Evolutionary conservation across 1,140 invertebrate genomes (phyloP), one percentile per base, ranked within the genome.

Genomic region (Cotesia chilonis): DNA sequence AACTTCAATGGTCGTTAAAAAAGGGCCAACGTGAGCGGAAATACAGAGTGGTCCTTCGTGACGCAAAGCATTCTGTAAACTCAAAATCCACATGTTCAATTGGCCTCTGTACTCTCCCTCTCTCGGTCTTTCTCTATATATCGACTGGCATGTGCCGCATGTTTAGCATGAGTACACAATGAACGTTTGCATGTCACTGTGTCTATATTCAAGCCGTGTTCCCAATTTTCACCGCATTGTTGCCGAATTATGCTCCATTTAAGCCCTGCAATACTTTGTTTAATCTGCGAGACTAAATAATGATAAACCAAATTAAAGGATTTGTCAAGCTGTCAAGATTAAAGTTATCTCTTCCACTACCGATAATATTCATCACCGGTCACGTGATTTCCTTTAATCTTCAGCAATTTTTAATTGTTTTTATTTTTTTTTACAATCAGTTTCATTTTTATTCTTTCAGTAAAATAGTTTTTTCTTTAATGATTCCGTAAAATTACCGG

Each of bases 81-180:
- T 41, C 12, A 54, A 68, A 68, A 55, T 41, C 52, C 66, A 51
- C 52, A 68, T 55, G 66, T 68, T 68, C 41, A 20, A 68, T 68
- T 12, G 10, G 14, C 66, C n/a, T 68, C 41, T 47, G 41, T 47
- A 47, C 28, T 28, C 28, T 28, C 1, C 28, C 28, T 28, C 28
- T 28, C 28, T 28, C 28, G 1, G 28, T 28, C 28, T 28, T 2
- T 47, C 6, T 6, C 6, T 47, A 35, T 51, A 68, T 68, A 68
- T 55, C 28, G 20, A 54, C 51, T 55, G 28, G 28, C 66, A 36
- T 35, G 9, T 52, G 20, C 64, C 64, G n/a, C 64, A 66, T 66
- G 64, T 66, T 66, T 51, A 66, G 47, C 38, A 66, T 54, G 41
- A 52, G 5, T 10, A 3, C 54, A 37, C 4, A 60, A 54, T 35